Evolutionary conservation across 2,797 vertebrate genomes (phyloP), one percentile per base, ranked within the genome.

Genomic region (Oceanodroma leucorhoa): DNA sequence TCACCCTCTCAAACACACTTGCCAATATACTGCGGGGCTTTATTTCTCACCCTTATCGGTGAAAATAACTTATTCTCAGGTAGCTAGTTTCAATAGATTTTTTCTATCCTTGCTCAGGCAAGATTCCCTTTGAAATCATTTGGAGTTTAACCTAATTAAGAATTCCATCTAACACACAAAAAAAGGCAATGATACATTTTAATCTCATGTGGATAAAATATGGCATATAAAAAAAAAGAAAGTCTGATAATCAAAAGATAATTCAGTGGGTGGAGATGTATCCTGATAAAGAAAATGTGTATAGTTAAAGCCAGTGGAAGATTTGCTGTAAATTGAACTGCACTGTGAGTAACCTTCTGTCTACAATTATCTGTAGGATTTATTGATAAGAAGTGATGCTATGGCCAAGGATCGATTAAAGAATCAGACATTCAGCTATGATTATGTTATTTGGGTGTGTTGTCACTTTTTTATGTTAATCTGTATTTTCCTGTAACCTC

Each of bases 301-400:
- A 11, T 64, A 30, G 10, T 95, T 84, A 93, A 92, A 96, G 46
- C 58, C 88, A 48, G 91, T 88, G 83, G 76, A 78, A 55, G 87
- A 93, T 51, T 67, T 89, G 82, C 88, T 69, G 11, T 90, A 48
- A 62, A 82, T 50, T 54, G 45, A 86, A 34, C 75, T 60, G 45
- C 54, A 30, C 54, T 61, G 29, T 53, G 36, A 71, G 53, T 87
- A 89, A 78, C 71, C 40, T 48, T 38, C 32, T 71, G 29, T 46
- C 78, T 75, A 67, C 26, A 29, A 6, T 48, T 81, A 88, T 2
- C 12, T 50, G 34, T 15, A 34, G 46, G 48, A 83, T 14, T 86
- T 73, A 40, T 14, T 87, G 54, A 41, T 48, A 53, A 62, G 51
- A 61, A 78, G 73, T 10, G 11, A 51, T 70, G 64, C 36, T 36